Evolutionary conservation across 1,140 invertebrate species (phyloP).

Genomic region (Holotrichia oblita): DNA sequence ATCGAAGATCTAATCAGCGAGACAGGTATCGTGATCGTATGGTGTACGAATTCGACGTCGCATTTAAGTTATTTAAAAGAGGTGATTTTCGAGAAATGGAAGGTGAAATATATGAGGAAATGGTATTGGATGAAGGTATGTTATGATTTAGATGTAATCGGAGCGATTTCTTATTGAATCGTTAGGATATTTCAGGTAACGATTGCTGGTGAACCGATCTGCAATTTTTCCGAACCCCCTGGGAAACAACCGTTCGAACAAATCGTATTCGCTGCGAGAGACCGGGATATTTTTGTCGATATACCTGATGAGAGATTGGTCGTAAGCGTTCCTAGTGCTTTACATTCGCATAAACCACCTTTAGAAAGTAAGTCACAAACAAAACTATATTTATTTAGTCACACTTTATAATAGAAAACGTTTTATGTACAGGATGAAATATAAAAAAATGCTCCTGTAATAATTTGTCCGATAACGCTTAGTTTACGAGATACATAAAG

Average conservation of each 20-base stretch:
- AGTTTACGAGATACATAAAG: too few relatives aligned
- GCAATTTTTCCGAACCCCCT: constrained; percentile 70
- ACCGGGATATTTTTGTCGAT: neutral
- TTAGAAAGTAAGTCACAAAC: constrained; percentile 68
- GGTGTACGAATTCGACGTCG: constrained; percentile 84
- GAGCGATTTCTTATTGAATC: too few relatives aligned
- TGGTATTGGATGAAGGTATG: constrained; percentile 92
- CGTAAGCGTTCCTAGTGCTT: constrained; percentile 86
- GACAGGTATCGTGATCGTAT: constrained; percentile 76
- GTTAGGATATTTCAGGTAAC: constrained; percentile 70
- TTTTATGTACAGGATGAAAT: too few relatives aligned
- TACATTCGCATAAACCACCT: constrained; percentile 93
- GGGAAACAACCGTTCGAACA: constrained; percentile 90
- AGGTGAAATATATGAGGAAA: constrained; percentile 72
- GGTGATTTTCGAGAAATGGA: constrained; percentile 81
- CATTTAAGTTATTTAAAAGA: constrained; percentile 76
- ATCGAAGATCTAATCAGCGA: constrained; percentile 68
- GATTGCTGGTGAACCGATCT: constrained; percentile 71
- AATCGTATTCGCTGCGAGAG: constrained; percentile 72
- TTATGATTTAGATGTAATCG: too few relatives aligned
- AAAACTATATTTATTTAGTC: too few relatives aligned
- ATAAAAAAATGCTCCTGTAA: too few relatives aligned
- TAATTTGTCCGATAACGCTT: too few relatives aligned
- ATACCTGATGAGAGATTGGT: constrained; percentile 63
- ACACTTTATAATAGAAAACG: too few relatives aligned